These are phyloP conservation scores for Ochropacha duplaris DNA, from an alignment of 2,888 invertebrate genomes.

Conservation along the genomic window DNA sequence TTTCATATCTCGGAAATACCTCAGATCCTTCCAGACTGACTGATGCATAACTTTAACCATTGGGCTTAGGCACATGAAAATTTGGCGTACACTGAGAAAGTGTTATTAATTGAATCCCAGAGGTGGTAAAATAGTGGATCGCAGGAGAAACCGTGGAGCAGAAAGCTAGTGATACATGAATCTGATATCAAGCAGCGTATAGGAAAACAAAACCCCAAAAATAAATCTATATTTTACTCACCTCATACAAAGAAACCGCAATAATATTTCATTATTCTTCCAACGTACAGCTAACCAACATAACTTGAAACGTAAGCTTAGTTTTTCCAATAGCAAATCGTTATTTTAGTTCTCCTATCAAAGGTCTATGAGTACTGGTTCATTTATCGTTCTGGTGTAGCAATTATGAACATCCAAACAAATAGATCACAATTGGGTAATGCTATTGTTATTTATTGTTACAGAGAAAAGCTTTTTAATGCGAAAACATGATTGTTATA, in stretches of 20 bases:
- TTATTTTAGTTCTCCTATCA: not conserved
- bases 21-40: no score
- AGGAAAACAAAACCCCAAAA: constrained; percentile 3
- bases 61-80: no score
- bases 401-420: not conserved
- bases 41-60: no score
- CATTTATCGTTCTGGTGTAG: not conserved
- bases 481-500: not conserved
- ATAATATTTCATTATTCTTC: constrained; percentile 27
- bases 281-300: constrained; percentile 13
- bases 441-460: not conserved
- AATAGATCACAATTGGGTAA: not conserved
- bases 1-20: no score
- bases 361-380: not conserved
- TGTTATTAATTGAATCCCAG: no score
- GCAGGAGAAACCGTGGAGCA: no score
- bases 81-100: no score
- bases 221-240: constrained; percentile 9
- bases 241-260: constrained; percentile 6
- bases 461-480: not conserved
- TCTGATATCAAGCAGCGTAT: not conserved
- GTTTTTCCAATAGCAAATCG: not conserved
- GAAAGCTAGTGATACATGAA: not conserved
- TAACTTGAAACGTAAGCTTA: not conserved
- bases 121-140: no score